Evolutionary conservation across 2,797 vertebrate genomes (phyloP).

Genomic region (Bovichtus diacanthus): DNA sequence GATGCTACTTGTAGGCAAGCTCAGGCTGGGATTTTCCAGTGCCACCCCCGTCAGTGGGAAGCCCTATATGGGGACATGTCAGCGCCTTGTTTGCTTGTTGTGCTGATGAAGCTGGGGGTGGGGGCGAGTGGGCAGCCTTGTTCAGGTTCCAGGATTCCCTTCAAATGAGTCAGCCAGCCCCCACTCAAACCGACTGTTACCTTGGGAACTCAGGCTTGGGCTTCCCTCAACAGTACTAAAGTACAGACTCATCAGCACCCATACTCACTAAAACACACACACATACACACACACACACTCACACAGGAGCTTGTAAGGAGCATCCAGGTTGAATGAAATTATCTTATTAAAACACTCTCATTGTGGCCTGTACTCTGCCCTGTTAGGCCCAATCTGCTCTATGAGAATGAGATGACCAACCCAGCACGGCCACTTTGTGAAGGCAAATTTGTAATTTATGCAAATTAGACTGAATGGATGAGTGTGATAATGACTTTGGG

Average conservation of each 20-base stretch:
- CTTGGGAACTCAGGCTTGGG: constrained; percentile 88
- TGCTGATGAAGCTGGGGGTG: constrained; percentile 86
- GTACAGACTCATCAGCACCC: constrained; percentile 76
- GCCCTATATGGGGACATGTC: constrained; percentile 84
- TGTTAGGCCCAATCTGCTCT: constrained; percentile 74
- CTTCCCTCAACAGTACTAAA: constrained; percentile 82
- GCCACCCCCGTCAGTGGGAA: constrained; percentile 83
- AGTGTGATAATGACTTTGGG: constrained; percentile 74
- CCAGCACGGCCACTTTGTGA: constrained; percentile 58
- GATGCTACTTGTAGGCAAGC: constrained; percentile 64
- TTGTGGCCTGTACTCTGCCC: constrained; percentile 55
- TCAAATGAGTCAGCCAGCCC: constrained; percentile 89
- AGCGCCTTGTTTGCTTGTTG: constrained; percentile 85
- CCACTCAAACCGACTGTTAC: constrained; percentile 87
- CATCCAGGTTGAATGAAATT: constrained; percentile 63
- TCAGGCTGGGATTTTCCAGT: constrained; percentile 79
- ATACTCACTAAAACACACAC: constrained; percentile 55
- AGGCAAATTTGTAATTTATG: constrained; percentile 74
- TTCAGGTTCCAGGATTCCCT: constrained; percentile 90
- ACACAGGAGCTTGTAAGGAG: constrained; percentile 40
- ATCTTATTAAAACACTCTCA: constrained; percentile 54
- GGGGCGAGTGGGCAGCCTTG: constrained; percentile 87
- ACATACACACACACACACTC: constrained; percentile 39
- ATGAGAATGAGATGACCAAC: constrained; percentile 57
- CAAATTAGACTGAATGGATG: constrained; percentile 76